A percentile compares a stretch with the other conserved stretches of the same genome.
These are phyloP conservation scores for Eupithecia tripunctaria DNA, from an alignment of 2,888 invertebrate species.

Conservation along the genomic window DNA sequence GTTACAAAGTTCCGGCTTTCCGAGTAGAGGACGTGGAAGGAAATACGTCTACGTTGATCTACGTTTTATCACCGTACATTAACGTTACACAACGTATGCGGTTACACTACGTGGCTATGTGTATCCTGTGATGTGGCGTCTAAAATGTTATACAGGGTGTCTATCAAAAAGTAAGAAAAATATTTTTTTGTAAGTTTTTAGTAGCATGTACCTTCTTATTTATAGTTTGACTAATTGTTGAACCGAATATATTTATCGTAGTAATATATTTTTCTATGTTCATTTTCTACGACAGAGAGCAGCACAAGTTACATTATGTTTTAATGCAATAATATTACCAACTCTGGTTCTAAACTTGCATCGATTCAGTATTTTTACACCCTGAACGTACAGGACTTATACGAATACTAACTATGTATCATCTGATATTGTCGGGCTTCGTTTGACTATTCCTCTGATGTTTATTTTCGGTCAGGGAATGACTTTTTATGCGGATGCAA, in stretches of 20 bases:
- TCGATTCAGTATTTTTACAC: background rate
- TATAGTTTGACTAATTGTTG: too few species aligned
- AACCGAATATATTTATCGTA: too few species aligned
- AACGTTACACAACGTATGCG: constrained; percentile 31
- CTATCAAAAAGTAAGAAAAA: background rate
- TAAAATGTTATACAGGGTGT: constrained; percentile 19
- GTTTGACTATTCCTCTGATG: constrained; percentile 48
- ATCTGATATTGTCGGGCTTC: constrained; percentile 22
- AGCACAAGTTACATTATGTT: background rate
- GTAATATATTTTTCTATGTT: too few species aligned
- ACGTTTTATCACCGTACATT: constrained; percentile 33
- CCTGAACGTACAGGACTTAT: too few species aligned
- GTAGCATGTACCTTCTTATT: too few species aligned
- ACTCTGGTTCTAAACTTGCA: background rate
- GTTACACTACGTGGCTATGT: constrained; percentile 33
- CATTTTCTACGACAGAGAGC: background rate
- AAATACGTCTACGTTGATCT: constrained; percentile 26
- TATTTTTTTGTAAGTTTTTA: too few species aligned
- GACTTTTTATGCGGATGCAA: constrained; percentile 43
- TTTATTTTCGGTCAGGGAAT: constrained; percentile 50
- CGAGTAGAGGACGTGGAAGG: constrained; percentile 18
- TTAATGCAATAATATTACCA: too few species aligned
- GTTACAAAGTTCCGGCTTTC: background rate
- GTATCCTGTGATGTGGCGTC: constrained; percentile 37
- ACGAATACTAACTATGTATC: constrained; percentile 26